A percentile compares a stretch with the other conserved stretches of the same genome.
phyloP scores from a whole-genome alignment of 1,140 invertebrate species.

The Cyclina sinensis region DNA sequence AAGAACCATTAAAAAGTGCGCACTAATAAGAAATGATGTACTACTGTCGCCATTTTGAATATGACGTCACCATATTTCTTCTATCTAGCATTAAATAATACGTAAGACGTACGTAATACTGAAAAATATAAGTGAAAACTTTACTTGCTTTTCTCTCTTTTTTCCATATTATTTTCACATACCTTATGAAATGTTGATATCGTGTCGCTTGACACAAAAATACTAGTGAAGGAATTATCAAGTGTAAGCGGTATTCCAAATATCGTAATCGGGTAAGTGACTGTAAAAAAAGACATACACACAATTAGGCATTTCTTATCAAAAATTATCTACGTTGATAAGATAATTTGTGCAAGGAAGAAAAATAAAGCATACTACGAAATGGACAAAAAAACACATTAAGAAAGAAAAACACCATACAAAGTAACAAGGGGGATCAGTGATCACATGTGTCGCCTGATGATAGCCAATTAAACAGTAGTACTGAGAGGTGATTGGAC shows the following conservation, averaged over 20 bases:
- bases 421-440: no score
- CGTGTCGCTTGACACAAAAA: not conserved
- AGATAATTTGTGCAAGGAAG: not conserved
- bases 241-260: not conserved
- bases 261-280: not conserved
- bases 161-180: not conserved
- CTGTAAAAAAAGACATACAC: not conserved
- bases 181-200: not conserved
- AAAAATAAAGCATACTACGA: not conserved
- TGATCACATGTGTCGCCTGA: no score
- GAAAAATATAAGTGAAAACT: not conserved
- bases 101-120: not conserved
- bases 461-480: no score
- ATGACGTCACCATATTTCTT: not conserved
- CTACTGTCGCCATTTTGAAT: not conserved
- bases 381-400: not conserved
- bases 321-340: no score
- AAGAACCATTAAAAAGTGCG: not conserved
- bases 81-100: not conserved
- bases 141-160: not conserved
- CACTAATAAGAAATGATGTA: not conserved
- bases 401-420: not conserved
- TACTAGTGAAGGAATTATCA: not conserved
- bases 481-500: no score
- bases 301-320: no score